Conservation (phyloP, 2,113 vertebrate species). For the Mionectes macconnelli region DNA sequence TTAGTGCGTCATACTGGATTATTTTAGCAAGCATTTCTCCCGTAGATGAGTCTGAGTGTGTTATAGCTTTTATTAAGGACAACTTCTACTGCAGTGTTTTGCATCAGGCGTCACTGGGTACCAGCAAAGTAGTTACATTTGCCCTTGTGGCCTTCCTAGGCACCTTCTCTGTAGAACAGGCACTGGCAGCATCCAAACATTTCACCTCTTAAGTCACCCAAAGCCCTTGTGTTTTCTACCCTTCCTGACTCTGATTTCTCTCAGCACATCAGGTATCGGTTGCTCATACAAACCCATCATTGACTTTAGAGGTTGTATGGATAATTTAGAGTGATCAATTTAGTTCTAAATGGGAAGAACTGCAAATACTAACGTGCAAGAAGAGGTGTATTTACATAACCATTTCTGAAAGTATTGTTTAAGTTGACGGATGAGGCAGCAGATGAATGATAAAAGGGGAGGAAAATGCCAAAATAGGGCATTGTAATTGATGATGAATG, state of each 20-base stretch:
- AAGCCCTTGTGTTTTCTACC: neutral
- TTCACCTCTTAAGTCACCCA: neutral
- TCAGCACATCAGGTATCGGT: neutral
- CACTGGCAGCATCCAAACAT: neutral
- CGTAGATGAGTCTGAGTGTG: neutral
- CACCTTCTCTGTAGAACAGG: neutral
- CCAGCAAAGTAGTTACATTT: neutral
- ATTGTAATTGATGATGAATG: neutral
- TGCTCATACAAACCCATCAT: neutral
- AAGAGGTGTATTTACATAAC: neutral
- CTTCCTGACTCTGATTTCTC: neutral
- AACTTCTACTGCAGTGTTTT: neutral
- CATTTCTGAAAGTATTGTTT: neutral
- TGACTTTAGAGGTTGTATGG: neutral
- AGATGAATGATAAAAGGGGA: neutral
- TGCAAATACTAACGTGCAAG: neutral
- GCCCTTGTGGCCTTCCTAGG: neutral
- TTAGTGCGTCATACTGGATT: neutral
- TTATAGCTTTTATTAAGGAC: neutral
- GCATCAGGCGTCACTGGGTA: neutral
- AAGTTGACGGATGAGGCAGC: neutral
- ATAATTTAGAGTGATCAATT: neutral
- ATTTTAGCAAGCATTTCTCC: neutral
- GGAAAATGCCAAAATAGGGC: neutral
- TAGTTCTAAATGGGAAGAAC: neutral